A percentile compares a stretch with the other conserved stretches of the same genome.
These are phyloP conservation scores for Sebastes diploproa DNA, from an alignment of 2,797 vertebrate genomes.

Conservation along the genomic window DNA sequence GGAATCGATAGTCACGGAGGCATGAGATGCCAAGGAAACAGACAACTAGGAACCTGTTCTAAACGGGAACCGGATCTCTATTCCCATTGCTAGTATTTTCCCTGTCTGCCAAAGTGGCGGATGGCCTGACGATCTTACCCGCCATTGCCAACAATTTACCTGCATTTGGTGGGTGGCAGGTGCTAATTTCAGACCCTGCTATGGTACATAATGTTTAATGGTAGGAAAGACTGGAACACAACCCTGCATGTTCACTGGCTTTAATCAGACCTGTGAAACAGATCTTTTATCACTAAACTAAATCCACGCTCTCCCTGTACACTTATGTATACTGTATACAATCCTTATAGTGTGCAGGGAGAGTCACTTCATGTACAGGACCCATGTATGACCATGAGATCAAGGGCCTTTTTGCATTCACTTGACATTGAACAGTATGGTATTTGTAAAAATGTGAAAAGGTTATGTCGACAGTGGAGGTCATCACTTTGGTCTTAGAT, in stretches of 20 bases:
- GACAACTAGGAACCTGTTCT: no score
- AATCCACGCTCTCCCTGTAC: background rate
- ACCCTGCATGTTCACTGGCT: background rate
- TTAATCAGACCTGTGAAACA: background rate
- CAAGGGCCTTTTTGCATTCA: background rate
- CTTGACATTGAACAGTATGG: background rate
- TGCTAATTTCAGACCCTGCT: no score
- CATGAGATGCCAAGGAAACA: no score
- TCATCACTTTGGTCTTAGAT: background rate
- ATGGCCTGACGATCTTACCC: no score
- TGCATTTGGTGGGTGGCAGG: no score
- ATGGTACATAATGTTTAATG: background rate
- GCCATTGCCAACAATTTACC: no score
- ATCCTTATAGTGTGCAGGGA: background rate
- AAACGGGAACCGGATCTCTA: no score
- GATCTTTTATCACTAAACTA: background rate
- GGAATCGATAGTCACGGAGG: no score
- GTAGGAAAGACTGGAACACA: background rate
- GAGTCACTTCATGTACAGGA: background rate
- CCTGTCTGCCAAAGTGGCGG: no score
- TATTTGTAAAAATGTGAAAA: slow-evolving; percentile 7
- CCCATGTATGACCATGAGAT: background rate
- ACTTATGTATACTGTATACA: background rate
- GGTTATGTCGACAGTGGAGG: slow-evolving; percentile 24
- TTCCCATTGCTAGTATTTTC: no score